phyloP scores from a whole-genome alignment of 1,140 invertebrate species.

The Teleopsis dalmanni region DNA sequence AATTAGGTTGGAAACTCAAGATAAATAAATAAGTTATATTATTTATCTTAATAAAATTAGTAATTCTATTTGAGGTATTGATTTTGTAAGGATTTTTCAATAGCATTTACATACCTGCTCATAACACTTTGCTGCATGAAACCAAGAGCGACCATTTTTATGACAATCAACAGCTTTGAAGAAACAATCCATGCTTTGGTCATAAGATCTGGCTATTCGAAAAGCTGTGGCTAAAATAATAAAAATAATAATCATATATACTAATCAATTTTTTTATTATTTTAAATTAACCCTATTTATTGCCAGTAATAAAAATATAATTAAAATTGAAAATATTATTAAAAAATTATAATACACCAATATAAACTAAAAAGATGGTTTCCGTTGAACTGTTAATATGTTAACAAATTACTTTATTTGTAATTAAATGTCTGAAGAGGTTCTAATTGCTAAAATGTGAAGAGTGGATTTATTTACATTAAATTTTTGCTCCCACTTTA shows the following conservation, averaged over 20 bases:
- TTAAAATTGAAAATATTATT: no score
- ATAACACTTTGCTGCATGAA: conserved; percentile 81
- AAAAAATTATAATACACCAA: no score
- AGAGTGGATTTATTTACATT: no score
- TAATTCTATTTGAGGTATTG: background rate
- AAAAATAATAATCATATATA: conserved; percentile 22
- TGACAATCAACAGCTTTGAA: conserved; percentile 82
- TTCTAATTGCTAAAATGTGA: no score
- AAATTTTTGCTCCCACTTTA: no score
- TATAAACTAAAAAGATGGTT: no score
- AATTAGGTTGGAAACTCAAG: background rate
- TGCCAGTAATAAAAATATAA: background rate
- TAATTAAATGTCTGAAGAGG: no score
- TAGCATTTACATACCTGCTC: conserved; percentile 59
- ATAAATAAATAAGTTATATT: background rate
- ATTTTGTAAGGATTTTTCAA: conserved; percentile 28
- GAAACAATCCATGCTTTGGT: conserved; percentile 75
- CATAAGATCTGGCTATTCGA: conserved; percentile 72
- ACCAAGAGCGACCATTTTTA: conserved; percentile 77
- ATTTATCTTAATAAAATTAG: no score
- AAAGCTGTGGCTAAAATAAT: conserved; percentile 77
- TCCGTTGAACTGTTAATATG: no score
- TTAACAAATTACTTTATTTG: no score
- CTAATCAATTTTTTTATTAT: background rate
- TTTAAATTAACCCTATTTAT: background rate